These are phyloP conservation scores for Babylonia areolata DNA, from an alignment of 1,140 invertebrate species.

Conservation along the genomic window DNA sequence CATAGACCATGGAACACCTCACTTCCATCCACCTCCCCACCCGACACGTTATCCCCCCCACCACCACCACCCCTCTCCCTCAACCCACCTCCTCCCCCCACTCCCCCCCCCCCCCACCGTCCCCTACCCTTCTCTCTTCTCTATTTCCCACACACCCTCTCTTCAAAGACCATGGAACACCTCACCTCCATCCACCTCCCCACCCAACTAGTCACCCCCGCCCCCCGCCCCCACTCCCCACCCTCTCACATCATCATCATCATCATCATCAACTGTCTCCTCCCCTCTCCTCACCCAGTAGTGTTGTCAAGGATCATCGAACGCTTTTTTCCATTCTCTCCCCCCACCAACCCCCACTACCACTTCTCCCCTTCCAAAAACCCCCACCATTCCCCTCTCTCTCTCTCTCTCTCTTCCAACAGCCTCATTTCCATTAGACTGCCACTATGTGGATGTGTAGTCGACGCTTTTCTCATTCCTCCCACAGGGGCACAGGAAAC, in stretches of 20 bases:
- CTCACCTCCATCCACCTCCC: background rate
- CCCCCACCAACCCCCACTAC: background rate
- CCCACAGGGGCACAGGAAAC: background rate
- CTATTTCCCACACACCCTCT: background rate
- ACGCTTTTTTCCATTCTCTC: background rate
- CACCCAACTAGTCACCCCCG: too few relatives aligned
- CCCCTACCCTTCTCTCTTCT: too few relatives aligned
- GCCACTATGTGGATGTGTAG: background rate
- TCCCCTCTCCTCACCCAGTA: background rate
- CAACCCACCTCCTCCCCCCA: too few relatives aligned
- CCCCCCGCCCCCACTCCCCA: background rate
- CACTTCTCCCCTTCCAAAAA: background rate
- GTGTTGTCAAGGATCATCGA: background rate
- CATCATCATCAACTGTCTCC: background rate
- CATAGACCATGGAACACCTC: too few relatives aligned
- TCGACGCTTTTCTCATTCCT: background rate
- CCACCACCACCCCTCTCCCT: too few relatives aligned
- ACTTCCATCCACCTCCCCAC: too few relatives aligned
- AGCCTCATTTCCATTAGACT: background rate
- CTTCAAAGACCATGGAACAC: background rate
- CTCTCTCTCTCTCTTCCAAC: background rate
- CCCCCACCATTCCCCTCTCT: background rate
- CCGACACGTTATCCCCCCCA: too few relatives aligned
- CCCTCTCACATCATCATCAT: background rate
- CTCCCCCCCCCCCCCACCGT: too few relatives aligned